These are phyloP conservation scores for Pecten maximus DNA, from an alignment of 2,888 invertebrate genomes.

Conservation along the genomic window DNA sequence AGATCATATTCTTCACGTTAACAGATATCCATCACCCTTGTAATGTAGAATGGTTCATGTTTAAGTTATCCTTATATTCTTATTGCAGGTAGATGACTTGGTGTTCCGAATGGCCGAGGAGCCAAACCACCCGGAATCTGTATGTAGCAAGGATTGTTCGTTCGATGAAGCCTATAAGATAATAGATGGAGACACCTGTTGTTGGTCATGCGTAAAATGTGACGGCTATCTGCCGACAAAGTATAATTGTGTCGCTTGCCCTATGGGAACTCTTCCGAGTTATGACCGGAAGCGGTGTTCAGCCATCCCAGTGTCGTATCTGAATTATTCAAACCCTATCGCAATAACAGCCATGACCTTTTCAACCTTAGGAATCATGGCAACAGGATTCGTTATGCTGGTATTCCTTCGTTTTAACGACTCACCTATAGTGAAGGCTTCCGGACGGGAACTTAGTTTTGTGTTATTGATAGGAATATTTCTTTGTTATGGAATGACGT, in stretches of 20 bases:
- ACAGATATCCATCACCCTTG: too few species aligned
- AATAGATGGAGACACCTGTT: slow-evolving; percentile 90
- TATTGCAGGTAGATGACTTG: slow-evolving; percentile 85
- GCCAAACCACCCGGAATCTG: slow-evolving; percentile 91
- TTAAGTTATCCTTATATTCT: neutral
- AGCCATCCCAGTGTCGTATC: slow-evolving; percentile 84
- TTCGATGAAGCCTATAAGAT: slow-evolving; percentile 95
- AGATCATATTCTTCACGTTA: too few species aligned
- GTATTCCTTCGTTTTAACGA: slow-evolving; percentile 81
- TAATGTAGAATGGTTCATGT: too few species aligned
- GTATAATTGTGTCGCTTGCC: slow-evolving; percentile 92
- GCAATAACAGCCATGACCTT: slow-evolving; percentile 95
- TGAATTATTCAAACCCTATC: slow-evolving; percentile 89
- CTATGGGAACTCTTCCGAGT: slow-evolving; percentile 91
- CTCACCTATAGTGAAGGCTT: slow-evolving; percentile 83
- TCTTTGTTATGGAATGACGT: slow-evolving; percentile 81
- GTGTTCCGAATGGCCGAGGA: slow-evolving; percentile 91
- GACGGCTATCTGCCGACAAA: slow-evolving; percentile 84
- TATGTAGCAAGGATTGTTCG: slow-evolving; percentile 94
- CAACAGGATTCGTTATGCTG: slow-evolving; percentile 78
- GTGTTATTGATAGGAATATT: slow-evolving; percentile 81
- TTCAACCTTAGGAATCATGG: slow-evolving; percentile 81
- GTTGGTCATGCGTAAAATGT: slow-evolving; percentile 86
- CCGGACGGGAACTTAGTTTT: slow-evolving; percentile 83
- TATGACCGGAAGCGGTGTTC: slow-evolving; percentile 86